Base-by-base conservation (phyloP, 2,113 vertebrate species). In the Polyodon spathula region DNA sequence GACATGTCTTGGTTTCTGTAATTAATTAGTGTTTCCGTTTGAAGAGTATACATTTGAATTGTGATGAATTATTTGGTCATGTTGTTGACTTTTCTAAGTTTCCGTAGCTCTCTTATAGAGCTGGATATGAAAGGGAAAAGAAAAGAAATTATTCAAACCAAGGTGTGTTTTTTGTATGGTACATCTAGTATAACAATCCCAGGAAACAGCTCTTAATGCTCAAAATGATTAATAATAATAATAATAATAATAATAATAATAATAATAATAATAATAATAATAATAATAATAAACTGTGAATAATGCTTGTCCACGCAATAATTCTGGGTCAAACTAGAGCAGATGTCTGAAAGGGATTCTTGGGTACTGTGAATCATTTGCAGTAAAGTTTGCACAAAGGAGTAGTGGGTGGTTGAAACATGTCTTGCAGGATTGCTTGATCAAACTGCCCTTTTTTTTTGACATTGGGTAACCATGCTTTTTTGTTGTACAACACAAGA, bases 381-480 rank as follows among this genome's bases (percentile, higher is more conserved):
- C 9, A 50, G 7, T 50, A n/a, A n/a, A 50, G 48, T 50, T 50
- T 10, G 12, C 5, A 50, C 12, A 5, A 50, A 50, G 6, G 15
- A 14, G 3, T 11, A n/a, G 6, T 6, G 14, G 48, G 8, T 6
- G 48, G 15, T 55, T 55, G 5, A 55, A 9, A 38, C 53, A 55
- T 55, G 53, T 16, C 15, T n/a, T 55, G 68, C 66, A 68, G 71
- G 68, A 65, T 69, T 77, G 63, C 40, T 67, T 68, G 74, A 73
- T 68, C 65, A 68, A 60, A 56, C 17, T 38, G 59, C 44, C 27
- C 53, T 72, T 73, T 74, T 66, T 66, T 70, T 67, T 74, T 79
- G 78, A 80, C 53, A 55, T 38, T 55, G 15, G n/a, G 17, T 27
- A 27, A 50, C 17, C 15, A 55, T n/a, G 6, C 11, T 55, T 55